Evolutionary conservation across 2,888 invertebrate genomes (phyloP).

Genomic region (Orchesellides sinensis): DNA sequence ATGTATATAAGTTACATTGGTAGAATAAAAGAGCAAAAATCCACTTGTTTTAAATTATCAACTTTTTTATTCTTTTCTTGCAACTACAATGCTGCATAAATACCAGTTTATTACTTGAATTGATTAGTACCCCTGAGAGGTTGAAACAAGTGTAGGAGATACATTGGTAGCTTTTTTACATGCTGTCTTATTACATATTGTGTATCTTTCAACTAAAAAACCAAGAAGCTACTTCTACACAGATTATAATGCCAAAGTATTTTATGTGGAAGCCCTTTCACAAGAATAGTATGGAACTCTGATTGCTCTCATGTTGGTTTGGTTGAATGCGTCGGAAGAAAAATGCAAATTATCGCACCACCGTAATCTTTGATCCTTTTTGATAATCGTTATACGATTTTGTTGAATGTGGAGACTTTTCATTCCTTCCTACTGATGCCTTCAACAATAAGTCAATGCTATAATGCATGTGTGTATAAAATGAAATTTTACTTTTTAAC

Average conservation of each 20-base stretch:
- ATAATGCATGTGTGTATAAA: too few relatives aligned
- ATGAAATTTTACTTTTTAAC: too few relatives aligned
- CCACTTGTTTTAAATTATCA: constrained; percentile 36
- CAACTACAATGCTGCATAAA: constrained; percentile 40
- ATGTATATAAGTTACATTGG: too few relatives aligned
- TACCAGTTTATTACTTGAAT: constrained; percentile 55
- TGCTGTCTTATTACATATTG: neutral
- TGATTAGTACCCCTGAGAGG: constrained; percentile 50
- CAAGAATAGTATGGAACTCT: neutral
- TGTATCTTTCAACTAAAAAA: too few relatives aligned
- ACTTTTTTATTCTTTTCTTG: neutral
- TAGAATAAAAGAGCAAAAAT: constrained; percentile 2
- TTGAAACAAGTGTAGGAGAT: constrained; percentile 4
- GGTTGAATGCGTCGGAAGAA: neutral
- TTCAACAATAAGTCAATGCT: too few relatives aligned
- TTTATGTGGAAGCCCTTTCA: neutral
- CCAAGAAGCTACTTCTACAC: too few relatives aligned
- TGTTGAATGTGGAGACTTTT: neutral
- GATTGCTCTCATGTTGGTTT: neutral
- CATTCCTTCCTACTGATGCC: neutral
- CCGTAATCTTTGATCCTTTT: constrained; percentile 22
- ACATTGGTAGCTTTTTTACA: neutral
- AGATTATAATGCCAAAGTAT: neutral
- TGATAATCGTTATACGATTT: constrained; percentile 5
- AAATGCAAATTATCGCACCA: constrained; percentile 28